phyloP scores from a whole-genome alignment of 2,888 invertebrate genomes.

The Spilarctia lutea region DNA sequence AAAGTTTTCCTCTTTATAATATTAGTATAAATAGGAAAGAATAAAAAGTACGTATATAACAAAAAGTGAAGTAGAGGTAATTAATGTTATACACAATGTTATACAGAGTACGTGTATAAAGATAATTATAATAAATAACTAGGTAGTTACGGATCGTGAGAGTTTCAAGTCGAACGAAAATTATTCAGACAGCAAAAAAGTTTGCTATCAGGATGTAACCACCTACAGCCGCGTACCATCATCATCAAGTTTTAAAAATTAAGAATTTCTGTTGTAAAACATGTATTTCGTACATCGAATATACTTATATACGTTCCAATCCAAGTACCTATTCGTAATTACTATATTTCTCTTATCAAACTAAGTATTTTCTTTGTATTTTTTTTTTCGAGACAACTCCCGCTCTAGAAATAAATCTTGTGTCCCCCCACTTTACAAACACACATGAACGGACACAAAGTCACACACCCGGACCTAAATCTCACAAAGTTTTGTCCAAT shows the following conservation, averaged over 20 bases:
- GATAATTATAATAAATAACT: conserved; percentile 13
- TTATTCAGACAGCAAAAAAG: not conserved
- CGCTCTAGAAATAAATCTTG: too few species aligned
- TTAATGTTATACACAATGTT: not conserved
- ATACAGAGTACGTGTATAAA: not conserved
- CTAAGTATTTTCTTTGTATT: not conserved
- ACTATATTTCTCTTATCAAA: not conserved
- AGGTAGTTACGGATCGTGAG: conserved; percentile 9
- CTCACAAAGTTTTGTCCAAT: not conserved
- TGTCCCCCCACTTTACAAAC: not conserved
- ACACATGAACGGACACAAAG: not conserved
- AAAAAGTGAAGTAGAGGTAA: not conserved
- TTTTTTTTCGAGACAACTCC: too few species aligned
- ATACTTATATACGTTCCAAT: not conserved
- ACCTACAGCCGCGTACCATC: not conserved
- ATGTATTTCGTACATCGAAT: not conserved
- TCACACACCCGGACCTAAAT: not conserved
- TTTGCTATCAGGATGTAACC: not conserved
- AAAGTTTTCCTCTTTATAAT: too few species aligned
- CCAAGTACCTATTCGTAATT: not conserved
- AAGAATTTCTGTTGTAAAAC: not conserved
- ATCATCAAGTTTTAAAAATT: not conserved
- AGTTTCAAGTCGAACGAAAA: conserved; percentile 3
- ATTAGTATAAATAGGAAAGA: too few species aligned
- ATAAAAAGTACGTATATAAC: not conserved